Conservation (phyloP, 2,797 vertebrate species). For the Cuniculus paca region DNA sequence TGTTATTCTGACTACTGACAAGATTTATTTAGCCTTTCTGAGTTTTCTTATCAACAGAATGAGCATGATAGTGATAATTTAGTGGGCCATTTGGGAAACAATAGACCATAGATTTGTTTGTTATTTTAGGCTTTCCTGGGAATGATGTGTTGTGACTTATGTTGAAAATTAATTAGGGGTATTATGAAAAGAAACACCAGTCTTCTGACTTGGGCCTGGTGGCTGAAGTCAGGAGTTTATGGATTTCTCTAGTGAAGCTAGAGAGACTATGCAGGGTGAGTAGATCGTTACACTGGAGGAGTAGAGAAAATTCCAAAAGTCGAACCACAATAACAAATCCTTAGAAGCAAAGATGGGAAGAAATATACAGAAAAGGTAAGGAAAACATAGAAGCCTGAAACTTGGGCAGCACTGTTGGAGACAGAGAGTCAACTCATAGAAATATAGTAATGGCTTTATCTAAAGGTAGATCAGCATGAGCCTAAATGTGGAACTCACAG, state of each 20-base stretch:
- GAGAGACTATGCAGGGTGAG: not conserved
- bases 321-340: not conserved
- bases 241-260: not conserved
- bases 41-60: not conserved
- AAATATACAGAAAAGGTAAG: not conserved
- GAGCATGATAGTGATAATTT: not conserved
- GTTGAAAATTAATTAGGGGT: not conserved
- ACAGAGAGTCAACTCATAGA: not conserved
- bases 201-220: not conserved
- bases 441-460: not conserved
- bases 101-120: not conserved
- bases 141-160: not conserved
- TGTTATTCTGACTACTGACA: not conserved
- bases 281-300: not conserved
- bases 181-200: not conserved
- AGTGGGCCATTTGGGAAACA: not conserved
- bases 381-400: not conserved
- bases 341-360: not conserved
- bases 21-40: not conserved
- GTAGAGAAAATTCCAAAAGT: not conserved
- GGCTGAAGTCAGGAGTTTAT: not conserved
- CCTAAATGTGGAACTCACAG: not conserved
- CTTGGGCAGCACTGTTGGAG: not conserved
- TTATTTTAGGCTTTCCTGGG: not conserved
- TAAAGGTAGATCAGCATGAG: not conserved